Conservation (phyloP, 2,888 invertebrate genomes). For the Ligdia adustata region DNA sequence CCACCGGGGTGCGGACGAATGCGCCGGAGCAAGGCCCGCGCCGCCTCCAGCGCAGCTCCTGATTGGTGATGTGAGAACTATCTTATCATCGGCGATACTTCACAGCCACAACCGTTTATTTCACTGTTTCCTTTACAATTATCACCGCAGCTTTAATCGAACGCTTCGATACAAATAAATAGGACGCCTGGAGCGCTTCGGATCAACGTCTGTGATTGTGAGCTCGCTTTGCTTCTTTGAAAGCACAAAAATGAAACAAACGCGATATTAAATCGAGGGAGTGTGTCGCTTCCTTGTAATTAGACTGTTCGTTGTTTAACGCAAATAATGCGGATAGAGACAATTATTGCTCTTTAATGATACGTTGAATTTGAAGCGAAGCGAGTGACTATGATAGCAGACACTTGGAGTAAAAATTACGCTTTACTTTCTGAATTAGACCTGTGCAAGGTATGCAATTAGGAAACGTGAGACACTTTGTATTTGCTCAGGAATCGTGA, state of each 20-base stretch:
- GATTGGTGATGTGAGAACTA: constrained; percentile 67
- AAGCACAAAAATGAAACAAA: constrained; percentile 39
- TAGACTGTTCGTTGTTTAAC: constrained; percentile 53
- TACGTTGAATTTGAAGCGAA: constrained; percentile 57
- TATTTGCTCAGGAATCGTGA: constrained; percentile 76
- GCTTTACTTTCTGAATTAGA: constrained; percentile 63
- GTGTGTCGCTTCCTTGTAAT: constrained; percentile 49
- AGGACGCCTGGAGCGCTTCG: constrained; percentile 21
- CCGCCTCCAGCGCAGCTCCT: constrained; percentile 46
- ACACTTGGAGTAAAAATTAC: constrained; percentile 47
- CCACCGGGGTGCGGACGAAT: constrained; percentile 74
- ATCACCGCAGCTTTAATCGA: constrained; percentile 49
- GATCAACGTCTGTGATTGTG: constrained; percentile 22
- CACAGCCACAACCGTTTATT: constrained; percentile 68
- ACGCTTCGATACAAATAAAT: constrained; percentile 34
- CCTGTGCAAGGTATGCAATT: constrained; percentile 58
- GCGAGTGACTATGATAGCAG: constrained; percentile 58
- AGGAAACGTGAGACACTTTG: constrained; percentile 73
- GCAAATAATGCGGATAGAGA: constrained; percentile 47
- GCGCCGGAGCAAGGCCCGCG: constrained; percentile 44
- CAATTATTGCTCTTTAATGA: constrained; percentile 62
- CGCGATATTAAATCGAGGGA: constrained; percentile 42
- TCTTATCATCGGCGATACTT: constrained; percentile 70
- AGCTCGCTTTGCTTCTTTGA: constrained; percentile 27
- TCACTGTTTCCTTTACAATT: constrained; percentile 66